Evolutionary conservation across 1,140 invertebrate genomes (phyloP), one percentile per base, ranked within the genome.

Genomic region (Orius insidiosus): DNA sequence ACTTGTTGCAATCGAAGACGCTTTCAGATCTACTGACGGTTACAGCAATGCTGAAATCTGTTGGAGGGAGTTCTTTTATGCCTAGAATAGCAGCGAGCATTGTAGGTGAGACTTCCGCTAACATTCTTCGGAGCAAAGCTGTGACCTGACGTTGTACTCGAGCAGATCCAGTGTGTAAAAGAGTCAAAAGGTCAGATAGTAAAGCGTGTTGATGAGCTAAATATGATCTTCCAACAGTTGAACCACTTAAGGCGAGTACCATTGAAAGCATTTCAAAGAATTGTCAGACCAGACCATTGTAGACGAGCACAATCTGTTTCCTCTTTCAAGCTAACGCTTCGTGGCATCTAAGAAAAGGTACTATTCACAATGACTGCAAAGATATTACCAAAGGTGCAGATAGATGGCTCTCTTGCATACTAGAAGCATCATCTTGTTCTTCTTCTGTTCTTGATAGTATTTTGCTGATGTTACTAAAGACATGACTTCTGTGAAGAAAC

Each of bases 211-310:
- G 87, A 57, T 92, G 85, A 0, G 89, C 85, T 3, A 97, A 65
- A 63, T 95, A 93, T 7, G 77, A 75, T 24, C 89, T 68, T 0
- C 92, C 92, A 0, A 94, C 87, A 1, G 76, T 71, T 51, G 88
- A 94, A 3, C 92, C 92, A 53, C 86, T 93, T n/a, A 96, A 62
- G 0, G 93, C 90, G 49, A 94, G 60, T 11, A 81, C 90, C 76
- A 96, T 85, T 1, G 87, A 94, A 5, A 97, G 64, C 85, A 97
- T 90, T 68, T 97, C 90, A 62, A 97, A 65, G 90, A 96, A 59
- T 95, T 88, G 65, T 96, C 92, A 2, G 78, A 65, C 39, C 62
- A 5, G 65, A 54, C 63, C 34, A 62, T 65, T 19, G 58, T 60
- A 13, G 13, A 31, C 2, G 62, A 65, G 45, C 62, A 68, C 1